Evolutionary conservation across 2,113 vertebrate species (phyloP), one percentile per base, ranked within the genome.

Genomic region (Ariopsis seemanni): DNA sequence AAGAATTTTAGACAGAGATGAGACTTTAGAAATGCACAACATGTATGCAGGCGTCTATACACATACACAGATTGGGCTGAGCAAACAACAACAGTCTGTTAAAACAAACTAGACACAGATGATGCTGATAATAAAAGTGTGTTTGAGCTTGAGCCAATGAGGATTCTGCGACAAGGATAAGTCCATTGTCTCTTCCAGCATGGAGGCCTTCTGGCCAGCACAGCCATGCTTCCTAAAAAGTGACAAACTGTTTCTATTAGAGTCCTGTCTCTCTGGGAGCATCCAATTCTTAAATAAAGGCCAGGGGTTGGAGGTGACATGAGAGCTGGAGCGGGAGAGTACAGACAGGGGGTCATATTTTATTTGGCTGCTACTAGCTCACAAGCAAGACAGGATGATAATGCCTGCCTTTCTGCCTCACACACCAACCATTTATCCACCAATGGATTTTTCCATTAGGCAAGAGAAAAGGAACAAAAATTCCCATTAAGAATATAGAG

Each of bases 211-310:
- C 65, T 67, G 57, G 17, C 75, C 63, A 81, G 30, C 52, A 27
- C 77, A 83, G 83, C 75, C 83, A 85, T 89, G n/a, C 25, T 82
- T 84, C 81, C 69, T 83, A 83, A 72, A 90, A 84, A 82, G 87
- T 80, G 82, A 91, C 82, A 88, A 83, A 89, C 78, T 82, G 82
- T 86, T 85, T 88, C 85, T 58, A 77, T 91, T 88, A 89, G 87
- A 20, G 18, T 53, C 55, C 79, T 69, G 85, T 86, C 83, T 91
- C 80, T 89, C 82, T 52, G 7, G 27, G 65, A 84, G 78, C 72
- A n/a, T 83, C 80, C 65, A 48, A 87, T 87, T 77, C 88, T 89
- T 90, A 87, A 87, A 89, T 89, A 89, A 89, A 89, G 83, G 85
- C 65, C 81, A 88, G n/a, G 69, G 62, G 65, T 77, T 83, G 82